Evolutionary conservation across 2,888 invertebrate species (phyloP), one percentile per base, ranked within the genome.

Genomic region (Drosophila phalerata): DNA sequence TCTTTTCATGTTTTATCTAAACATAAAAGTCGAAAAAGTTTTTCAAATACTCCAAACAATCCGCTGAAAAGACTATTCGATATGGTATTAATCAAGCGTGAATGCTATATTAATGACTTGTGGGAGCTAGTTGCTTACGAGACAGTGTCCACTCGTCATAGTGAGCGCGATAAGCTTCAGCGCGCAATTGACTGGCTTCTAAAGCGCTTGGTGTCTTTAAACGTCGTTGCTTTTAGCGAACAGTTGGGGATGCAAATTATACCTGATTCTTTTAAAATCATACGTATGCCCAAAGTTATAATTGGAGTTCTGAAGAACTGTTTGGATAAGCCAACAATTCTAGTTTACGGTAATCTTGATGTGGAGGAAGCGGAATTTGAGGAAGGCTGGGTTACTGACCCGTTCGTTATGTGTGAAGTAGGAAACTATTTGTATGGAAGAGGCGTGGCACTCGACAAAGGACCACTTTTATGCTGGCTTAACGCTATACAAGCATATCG

Each of bases 281-380:
- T 79, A 22, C 62, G 60, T 10, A 79, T 79, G 79, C 79, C 79
- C 0, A 67, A 71, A 11, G 51, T 58, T 0, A 63, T 79, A 25
- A 72, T 79, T 45, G 80, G 74, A 3, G 32, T 74, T 3, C 13
- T 77, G 0, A 64, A 32, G 3, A 40, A 65, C 4, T 57, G 22
- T 38, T 42, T 52, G 2, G 34, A 61, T 1, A 70, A 40, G 4
- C 77, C 66, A 40, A 80, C 79, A 2, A 65, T 80, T 11, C 38
- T 80, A 10, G 70, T 80, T 1, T 79, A 77, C 40, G 79, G 74
- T 6, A 77, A 80, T 58, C 52, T 80, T 22, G 80, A 80, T 65
- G 80, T 80, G n/a, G 77, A 74, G 22, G 79, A 77, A 37, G 80
- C 80, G 0, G 3, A 32, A 1, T 8, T 48, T 4, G 37, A 48